Evolutionary conservation across 1,140 invertebrate species (phyloP).

Genomic region (Lepidurus apus): DNA sequence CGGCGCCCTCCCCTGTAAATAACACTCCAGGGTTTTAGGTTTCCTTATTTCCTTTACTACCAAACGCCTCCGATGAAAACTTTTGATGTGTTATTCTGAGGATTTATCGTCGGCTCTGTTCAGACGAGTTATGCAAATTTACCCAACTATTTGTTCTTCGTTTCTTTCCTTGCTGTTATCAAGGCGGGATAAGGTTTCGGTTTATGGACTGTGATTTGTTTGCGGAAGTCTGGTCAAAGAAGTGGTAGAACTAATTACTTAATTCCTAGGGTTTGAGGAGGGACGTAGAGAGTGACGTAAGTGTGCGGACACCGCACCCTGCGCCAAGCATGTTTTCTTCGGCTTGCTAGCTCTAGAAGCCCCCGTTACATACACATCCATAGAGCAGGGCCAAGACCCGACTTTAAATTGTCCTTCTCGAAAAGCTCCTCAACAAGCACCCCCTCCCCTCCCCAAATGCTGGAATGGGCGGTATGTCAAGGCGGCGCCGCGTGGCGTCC

Average conservation of each 20-base stretch:
- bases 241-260: constrained; percentile 20
- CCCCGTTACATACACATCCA: background rate
- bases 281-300: constrained; percentile 23
- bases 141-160: constrained; percentile 10
- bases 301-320: constrained; percentile 2
- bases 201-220: constrained; percentile 20
- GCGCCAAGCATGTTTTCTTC: background rate
- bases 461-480: constrained; percentile 14
- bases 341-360: background rate
- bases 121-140: background rate
- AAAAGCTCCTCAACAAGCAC: background rate
- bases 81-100: background rate
- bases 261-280: constrained; percentile 1
- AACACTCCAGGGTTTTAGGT: background rate
- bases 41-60: constrained; percentile 8
- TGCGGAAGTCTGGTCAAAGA: constrained; percentile 20
- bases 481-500: constrained; percentile 15
- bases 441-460: background rate
- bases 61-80: background rate
- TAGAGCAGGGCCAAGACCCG: background rate
- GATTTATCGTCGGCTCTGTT: background rate
- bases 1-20: constrained; percentile 11
- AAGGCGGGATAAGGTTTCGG: background rate
- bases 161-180: background rate
- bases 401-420: background rate